Conservation (phyloP, 1,140 invertebrate species). For the Heliconius eleuchia region DNA sequence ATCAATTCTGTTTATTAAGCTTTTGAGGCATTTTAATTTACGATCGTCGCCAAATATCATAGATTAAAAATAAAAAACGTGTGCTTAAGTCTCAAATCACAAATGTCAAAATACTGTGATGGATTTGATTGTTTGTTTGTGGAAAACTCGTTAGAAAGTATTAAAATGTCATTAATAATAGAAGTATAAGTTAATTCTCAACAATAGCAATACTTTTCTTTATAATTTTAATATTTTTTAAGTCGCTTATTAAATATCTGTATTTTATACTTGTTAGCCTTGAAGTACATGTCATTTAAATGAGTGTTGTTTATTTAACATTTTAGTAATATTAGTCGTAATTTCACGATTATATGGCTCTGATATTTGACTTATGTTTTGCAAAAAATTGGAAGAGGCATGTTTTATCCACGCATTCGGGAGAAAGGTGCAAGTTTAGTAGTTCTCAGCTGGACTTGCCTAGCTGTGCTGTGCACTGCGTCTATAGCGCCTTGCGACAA, state of each 20-base stretch:
- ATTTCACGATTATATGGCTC: conserved; percentile 79
- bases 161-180: conserved; percentile 56
- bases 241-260: conserved; percentile 52
- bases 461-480: conserved; percentile 76
- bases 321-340: conserved; percentile 76
- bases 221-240: conserved; percentile 5
- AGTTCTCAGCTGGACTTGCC: conserved; percentile 70
- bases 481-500: conserved; percentile 87
- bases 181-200: conserved; percentile 49
- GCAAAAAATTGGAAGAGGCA: conserved; percentile 73
- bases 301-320: conserved; percentile 80
- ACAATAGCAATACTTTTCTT: conserved; percentile 46
- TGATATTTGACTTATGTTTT: conserved; percentile 79
- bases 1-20: too few relatives aligned
- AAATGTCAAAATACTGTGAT: conserved; percentile 70
- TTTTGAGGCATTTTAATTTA: not conserved
- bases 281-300: conserved; percentile 80
- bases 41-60: conserved; percentile 9
- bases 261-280: conserved; percentile 76
- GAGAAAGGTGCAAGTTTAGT: conserved; percentile 77
- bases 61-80: conserved; percentile 36
- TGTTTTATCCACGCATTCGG: conserved; percentile 77
- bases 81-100: conserved; percentile 14
- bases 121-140: conserved; percentile 77
- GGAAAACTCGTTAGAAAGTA: conserved; percentile 77